These are phyloP conservation scores for Amyelois transitella DNA, from an alignment of 1,140 invertebrate species.

Conservation along the genomic window DNA sequence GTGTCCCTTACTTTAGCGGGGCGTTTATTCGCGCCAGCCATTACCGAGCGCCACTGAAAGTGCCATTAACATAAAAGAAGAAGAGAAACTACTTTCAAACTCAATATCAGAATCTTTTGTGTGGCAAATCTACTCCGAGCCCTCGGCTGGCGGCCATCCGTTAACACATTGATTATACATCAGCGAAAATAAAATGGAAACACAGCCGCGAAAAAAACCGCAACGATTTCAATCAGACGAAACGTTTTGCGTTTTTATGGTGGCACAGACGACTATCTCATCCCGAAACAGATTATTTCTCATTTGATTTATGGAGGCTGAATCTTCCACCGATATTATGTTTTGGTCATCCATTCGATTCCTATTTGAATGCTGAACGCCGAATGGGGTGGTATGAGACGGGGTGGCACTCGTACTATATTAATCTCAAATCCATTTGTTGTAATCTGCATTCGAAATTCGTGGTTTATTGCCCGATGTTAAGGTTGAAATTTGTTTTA, in stretches of 20 bases:
- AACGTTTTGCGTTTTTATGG: slow-evolving; percentile 73
- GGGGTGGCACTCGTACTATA: slow-evolving; percentile 70
- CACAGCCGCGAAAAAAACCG: slow-evolving; percentile 58
- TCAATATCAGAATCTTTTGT: slow-evolving; percentile 72
- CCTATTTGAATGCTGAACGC: slow-evolving; percentile 72
- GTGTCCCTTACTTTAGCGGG: slow-evolving; percentile 33
- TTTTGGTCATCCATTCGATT: slow-evolving; percentile 74
- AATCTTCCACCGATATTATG: slow-evolving; percentile 73
- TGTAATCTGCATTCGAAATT: slow-evolving; percentile 61
- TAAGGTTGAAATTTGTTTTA: slow-evolving; percentile 61
- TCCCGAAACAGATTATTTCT: slow-evolving; percentile 72
- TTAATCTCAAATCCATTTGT: slow-evolving; percentile 74
- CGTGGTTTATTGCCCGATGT: slow-evolving; percentile 28
- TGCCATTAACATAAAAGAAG: slow-evolving; percentile 70
- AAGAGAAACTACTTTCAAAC: slow-evolving; percentile 69
- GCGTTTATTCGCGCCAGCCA: slow-evolving; percentile 57
- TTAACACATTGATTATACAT: slow-evolving; percentile 74
- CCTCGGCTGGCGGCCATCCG: slow-evolving; percentile 60
- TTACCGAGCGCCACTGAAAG: slow-evolving; percentile 57
- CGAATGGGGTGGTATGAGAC: slow-evolving; percentile 66
- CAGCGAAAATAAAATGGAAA: slow-evolving; percentile 71
- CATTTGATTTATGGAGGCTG: slow-evolving; percentile 72
- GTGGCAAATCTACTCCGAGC: slow-evolving; percentile 67
- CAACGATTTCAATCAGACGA: slow-evolving; percentile 72
- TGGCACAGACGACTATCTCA: slow-evolving; percentile 61